These are phyloP conservation scores for Halictus rubicundus DNA, from an alignment of 1,140 invertebrate species.

Conservation along the genomic window DNA sequence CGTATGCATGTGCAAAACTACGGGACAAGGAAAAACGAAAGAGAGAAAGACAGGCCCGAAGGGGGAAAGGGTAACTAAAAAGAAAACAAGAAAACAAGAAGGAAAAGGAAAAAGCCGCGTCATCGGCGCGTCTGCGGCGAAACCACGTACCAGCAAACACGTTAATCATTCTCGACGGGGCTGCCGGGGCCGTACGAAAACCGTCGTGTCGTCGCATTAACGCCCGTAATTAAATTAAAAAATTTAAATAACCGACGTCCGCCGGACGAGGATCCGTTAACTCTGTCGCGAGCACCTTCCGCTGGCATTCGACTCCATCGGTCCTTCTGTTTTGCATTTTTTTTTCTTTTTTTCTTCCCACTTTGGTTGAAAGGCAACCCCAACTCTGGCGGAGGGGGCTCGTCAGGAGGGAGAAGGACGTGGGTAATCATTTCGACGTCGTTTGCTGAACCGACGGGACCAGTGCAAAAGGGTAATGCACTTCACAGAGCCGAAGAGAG, in stretches of 20 bases:
- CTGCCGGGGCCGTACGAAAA: background rate
- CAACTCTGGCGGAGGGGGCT: background rate
- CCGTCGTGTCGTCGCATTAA: conserved; percentile 30
- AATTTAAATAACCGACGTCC: conserved; percentile 45
- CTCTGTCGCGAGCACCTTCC: conserved; percentile 12
- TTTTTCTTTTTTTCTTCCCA: too few species aligned
- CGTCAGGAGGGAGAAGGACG: conserved; percentile 21
- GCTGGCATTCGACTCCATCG: conserved; percentile 16
- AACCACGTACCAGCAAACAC: conserved; percentile 41
- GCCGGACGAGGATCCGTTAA: background rate
- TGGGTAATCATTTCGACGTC: conserved; percentile 28
- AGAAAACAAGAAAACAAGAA: too few species aligned
- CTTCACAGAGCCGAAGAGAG: background rate
- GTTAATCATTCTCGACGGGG: conserved; percentile 56
- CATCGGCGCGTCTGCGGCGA: conserved; percentile 47
- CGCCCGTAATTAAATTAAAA: conserved; percentile 60
- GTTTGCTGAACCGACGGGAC: conserved; percentile 27
- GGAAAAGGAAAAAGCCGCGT: conserved; percentile 7
- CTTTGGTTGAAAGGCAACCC: background rate
- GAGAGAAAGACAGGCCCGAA: too few species aligned
- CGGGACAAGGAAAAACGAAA: too few species aligned
- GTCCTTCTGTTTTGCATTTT: background rate
- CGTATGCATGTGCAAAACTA: conserved; percentile 7
- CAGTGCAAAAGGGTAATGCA: conserved; percentile 51
- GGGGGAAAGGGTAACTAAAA: background rate